These are phyloP conservation scores for Cyprinella venusta DNA, from an alignment of 2,797 vertebrate species.

Conservation along the genomic window DNA sequence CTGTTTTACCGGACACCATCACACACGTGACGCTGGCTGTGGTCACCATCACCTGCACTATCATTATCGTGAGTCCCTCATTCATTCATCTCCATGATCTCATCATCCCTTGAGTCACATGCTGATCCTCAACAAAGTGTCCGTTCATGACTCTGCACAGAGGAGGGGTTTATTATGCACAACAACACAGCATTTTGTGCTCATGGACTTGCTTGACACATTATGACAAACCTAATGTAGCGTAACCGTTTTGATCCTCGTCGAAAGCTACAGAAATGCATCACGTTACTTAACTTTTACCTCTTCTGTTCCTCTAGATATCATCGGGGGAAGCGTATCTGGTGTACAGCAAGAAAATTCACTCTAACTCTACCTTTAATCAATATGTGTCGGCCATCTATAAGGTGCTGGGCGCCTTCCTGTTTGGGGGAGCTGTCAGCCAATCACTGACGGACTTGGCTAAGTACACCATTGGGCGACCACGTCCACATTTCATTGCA, in stretches of 20 bases:
- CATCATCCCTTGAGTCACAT: not conserved
- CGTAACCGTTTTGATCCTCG: not conserved
- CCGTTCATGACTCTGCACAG: constrained; percentile 7
- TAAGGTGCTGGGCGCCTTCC: constrained; percentile 91
- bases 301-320: constrained; percentile 66
- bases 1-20: constrained; percentile 88
- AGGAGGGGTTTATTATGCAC: constrained; percentile 10
- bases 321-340: constrained; percentile 83
- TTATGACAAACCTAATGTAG: not conserved
- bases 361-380: constrained; percentile 89
- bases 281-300: not conserved
- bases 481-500: constrained; percentile 88
- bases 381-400: constrained; percentile 90
- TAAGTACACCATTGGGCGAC: constrained; percentile 91
- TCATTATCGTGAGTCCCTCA: constrained; percentile 85
- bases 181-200: not conserved
- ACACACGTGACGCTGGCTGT: constrained; percentile 86
- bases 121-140: constrained; percentile 26
- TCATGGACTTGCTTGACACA: not conserved
- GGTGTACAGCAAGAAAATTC: constrained; percentile 85
- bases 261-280: not conserved
- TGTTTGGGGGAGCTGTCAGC: constrained; percentile 88
- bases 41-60: constrained; percentile 86
- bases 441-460: constrained; percentile 93
- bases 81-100: too few relatives aligned